These are phyloP conservation scores for Ceyx melanurus DNA, from an alignment of 2,113 vertebrate species.

Conservation along the genomic window DNA sequence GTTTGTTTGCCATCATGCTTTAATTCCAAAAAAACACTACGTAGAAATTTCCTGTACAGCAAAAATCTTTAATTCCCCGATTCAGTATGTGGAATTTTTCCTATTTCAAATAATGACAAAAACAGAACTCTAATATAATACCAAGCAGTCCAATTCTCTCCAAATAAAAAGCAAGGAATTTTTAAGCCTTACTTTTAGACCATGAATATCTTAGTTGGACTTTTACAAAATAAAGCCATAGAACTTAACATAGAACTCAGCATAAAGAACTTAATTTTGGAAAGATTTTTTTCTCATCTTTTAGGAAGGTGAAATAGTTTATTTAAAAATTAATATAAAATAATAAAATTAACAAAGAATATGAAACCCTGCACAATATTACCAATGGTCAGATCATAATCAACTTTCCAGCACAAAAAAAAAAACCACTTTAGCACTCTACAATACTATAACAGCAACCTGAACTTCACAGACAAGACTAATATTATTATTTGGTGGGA, in stretches of 20 bases:
- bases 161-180: neutral
- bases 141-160: neutral
- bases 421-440: neutral
- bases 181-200: neutral
- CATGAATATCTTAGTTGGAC: neutral
- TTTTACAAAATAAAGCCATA: neutral
- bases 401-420: neutral
- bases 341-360: neutral
- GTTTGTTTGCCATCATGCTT: neutral
- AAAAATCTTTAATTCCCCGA: neutral
- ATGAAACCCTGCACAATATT: neutral
- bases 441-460: neutral
- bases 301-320: neutral
- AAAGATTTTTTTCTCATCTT: neutral
- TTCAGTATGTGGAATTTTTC: neutral
- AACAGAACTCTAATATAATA: neutral
- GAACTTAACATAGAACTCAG: neutral
- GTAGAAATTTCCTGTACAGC: neutral
- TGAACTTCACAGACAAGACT: neutral
- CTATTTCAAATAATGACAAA: neutral
- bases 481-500: neutral
- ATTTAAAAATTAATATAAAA: neutral
- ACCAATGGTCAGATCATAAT: neutral
- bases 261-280: neutral
- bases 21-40: neutral